Base-by-base conservation (phyloP, 2,888 invertebrate genomes). In the Mesochorus sp. region DNA sequence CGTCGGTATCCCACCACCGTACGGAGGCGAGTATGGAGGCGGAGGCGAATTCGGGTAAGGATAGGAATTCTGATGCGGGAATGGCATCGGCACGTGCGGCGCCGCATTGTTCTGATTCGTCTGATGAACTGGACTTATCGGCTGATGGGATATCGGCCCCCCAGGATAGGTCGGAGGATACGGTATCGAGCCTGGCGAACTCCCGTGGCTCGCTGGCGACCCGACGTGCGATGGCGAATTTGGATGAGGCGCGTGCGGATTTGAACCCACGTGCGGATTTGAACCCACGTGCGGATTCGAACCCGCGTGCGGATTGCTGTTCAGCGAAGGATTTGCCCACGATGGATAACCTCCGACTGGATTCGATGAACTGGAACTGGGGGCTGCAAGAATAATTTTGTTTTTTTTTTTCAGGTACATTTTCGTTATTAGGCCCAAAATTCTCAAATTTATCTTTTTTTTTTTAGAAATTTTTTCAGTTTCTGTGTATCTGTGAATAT, bases 301-400 rank as follows among this genome's bases (percentile, higher is more conserved):
- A 0, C 61, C 59, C 6, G 39, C 57, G 31, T 59, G 42, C 2
- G 44, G 71, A 24, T 55, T 66, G n/a, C n/a, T n/a, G n/a, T n/a
- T n/a, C 4, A 44, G 57, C 12, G 68, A 62, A n/a, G 80, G 80
- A 37, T 80, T 80, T 8, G 80, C 80, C 80, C 80, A 80, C 0
- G 76, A 5, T 17, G 80, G 80, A 70, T 77, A 73, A 66, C 37
- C 4, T 6, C 53, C 49, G 19, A 47, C 53, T 6, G 55, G 12
- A 39, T 6, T 57, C 26, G 53, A 19, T 10, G 47, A 34, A 51
- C 70, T 71, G 6, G 57, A 51, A 1, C 24, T 4, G 24, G 55
- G 61, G 12, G n/a, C 67, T 77, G 37, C 6, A 51, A 44, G 19
- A 61, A 17, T 5, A 51, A 17, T 31, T 31, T 3, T 31, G 12